Evolutionary conservation across 2,888 invertebrate species (phyloP).

Genomic region (Ditula angustiorana): DNA sequence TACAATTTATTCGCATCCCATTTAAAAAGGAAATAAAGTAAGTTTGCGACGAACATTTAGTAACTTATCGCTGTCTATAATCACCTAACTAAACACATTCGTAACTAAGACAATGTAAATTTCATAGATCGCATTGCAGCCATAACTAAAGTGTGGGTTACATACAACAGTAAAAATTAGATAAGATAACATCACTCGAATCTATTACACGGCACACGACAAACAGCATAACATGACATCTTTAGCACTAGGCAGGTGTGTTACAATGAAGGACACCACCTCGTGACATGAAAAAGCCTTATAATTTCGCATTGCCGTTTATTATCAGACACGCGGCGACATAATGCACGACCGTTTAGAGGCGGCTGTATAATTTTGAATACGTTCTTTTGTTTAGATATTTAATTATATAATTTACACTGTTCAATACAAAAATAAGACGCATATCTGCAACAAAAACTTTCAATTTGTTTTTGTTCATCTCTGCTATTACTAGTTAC

Average conservation of each 20-base stretch:
- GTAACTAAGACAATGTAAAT: not conserved
- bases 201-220: too few relatives aligned
- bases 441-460: not conserved
- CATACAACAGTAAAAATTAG: constrained; percentile 8
- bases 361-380: constrained; percentile 1
- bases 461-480: not conserved
- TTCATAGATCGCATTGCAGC: constrained; percentile 32
- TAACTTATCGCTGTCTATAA: not conserved
- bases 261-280: constrained; percentile 31
- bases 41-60: not conserved
- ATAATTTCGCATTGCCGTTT: constrained; percentile 33
- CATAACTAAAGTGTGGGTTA: not conserved
- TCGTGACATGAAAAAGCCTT: constrained; percentile 22
- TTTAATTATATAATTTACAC: constrained; percentile 1
- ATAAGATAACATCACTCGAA: constrained; percentile 32
- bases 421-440: not conserved
- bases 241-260: constrained; percentile 7
- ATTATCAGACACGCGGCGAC: constrained; percentile 10
- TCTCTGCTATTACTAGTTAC: not conserved
- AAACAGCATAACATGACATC: constrained; percentile 17
- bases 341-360: constrained; percentile 3
- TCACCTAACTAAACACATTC: too few relatives aligned
- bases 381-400: constrained; percentile 15
- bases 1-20: not conserved
- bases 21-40: not conserved